Conservation (phyloP, 2,113 vertebrate genomes). For the Callipepla squamata region DNA sequence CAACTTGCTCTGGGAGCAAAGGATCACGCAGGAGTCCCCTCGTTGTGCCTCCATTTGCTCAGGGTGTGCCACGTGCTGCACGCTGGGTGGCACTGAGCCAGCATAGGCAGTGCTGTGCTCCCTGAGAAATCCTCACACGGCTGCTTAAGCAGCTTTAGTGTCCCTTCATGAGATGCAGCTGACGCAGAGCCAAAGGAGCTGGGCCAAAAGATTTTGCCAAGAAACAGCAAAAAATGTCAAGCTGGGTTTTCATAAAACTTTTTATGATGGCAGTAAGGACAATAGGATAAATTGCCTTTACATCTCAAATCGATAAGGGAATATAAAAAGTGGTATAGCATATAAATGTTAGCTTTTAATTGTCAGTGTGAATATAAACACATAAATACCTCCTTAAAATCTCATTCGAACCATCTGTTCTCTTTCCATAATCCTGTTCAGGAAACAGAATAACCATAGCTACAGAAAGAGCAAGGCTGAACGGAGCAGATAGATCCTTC, state of each 20-base stretch:
- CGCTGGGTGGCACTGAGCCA: background rate
- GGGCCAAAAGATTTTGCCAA: constrained; percentile 27
- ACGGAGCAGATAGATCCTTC: background rate
- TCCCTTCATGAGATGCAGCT: background rate
- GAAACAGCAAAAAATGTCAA: background rate
- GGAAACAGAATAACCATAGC: background rate
- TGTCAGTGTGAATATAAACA: constrained; percentile 42
- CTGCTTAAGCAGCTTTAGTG: constrained; percentile 5
- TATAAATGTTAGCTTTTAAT: constrained; percentile 20
- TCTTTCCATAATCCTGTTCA: background rate
- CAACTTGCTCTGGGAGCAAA: background rate
- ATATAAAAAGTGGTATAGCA: background rate
- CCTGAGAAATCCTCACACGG: background rate
- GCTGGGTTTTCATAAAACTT: background rate
- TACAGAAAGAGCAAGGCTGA: background rate
- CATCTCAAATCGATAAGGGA: background rate
- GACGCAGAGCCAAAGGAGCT: constrained; percentile 2
- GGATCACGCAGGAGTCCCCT: background rate
- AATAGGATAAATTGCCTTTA: background rate
- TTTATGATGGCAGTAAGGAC: background rate
- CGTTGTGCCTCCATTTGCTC: fast-evolving
- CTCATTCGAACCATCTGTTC: background rate
- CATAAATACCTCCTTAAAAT: constrained; percentile 38
- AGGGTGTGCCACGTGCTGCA: background rate
- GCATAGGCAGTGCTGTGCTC: background rate